Conservation (phyloP, 2,888 invertebrate species). For the Norana najaformis region DNA sequence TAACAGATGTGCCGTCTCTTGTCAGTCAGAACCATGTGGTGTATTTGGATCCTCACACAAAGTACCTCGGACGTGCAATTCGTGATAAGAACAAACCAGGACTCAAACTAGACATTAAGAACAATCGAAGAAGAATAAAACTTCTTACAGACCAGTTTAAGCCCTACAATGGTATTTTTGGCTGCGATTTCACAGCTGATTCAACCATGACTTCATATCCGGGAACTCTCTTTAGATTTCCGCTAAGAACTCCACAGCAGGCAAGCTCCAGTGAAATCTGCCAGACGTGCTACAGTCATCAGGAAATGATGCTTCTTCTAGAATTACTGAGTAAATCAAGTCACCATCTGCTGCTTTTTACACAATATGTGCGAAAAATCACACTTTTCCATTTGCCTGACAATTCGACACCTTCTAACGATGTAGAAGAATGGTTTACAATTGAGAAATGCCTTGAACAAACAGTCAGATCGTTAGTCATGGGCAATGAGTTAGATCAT, state of each 20-base stretch:
- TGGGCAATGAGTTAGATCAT: not conserved
- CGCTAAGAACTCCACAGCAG: slow-evolving; percentile 44
- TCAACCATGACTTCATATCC: slow-evolving; percentile 31
- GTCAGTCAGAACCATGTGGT: slow-evolving; percentile 50
- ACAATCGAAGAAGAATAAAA: slow-evolving; percentile 42
- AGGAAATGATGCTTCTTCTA: slow-evolving; percentile 49
- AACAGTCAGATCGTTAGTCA: not conserved
- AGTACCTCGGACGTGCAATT: slow-evolving; percentile 46
- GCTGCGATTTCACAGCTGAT: slow-evolving; percentile 40
- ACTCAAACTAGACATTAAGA: slow-evolving; percentile 45
- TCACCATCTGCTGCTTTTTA: slow-evolving; percentile 53
- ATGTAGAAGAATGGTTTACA: slow-evolving; percentile 8
- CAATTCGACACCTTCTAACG: not conserved
- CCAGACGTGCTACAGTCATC: slow-evolving; percentile 45
- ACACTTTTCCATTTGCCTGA: slow-evolving; percentile 47
- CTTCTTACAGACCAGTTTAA: slow-evolving; percentile 50
- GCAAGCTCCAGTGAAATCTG: slow-evolving; percentile 48
- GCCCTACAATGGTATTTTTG: slow-evolving; percentile 50
- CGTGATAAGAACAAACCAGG: slow-evolving; percentile 46
- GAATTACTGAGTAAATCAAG: slow-evolving; percentile 45
- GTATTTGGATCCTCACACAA: slow-evolving; percentile 56
- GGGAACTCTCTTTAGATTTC: slow-evolving; percentile 48
- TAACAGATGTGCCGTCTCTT: slow-evolving; percentile 58
- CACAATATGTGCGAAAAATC: slow-evolving; percentile 50
- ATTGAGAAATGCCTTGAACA: slow-evolving; percentile 20